Conservation (phyloP, 2,888 invertebrate genomes). For the Macrostomum cliftonense region DNA sequence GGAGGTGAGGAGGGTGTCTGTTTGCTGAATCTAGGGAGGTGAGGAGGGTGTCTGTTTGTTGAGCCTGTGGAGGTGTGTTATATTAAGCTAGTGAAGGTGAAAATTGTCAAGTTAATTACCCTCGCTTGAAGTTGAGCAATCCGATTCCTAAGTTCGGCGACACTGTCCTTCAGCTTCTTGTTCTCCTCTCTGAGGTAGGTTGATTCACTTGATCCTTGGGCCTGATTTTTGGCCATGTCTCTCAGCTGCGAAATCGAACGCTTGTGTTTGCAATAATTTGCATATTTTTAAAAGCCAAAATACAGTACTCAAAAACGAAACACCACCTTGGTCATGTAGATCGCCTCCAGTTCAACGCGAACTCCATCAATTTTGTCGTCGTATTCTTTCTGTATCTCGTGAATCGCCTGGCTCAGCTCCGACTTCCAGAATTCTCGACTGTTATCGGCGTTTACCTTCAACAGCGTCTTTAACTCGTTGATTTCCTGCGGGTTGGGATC, state of each 20-base stretch:
- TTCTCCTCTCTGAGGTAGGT: conserved; percentile 38
- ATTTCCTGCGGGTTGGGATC: conserved; percentile 27
- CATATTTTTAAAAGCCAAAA: no score
- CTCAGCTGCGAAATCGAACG: no score
- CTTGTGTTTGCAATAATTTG: no score
- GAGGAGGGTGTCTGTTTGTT: no score
- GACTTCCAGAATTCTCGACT: conserved; percentile 43
- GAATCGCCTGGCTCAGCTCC: conserved; percentile 40
- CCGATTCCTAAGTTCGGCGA: conserved; percentile 37
- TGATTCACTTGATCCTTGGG: conserved; percentile 26
- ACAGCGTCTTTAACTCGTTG: conserved; percentile 40
- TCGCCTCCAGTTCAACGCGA: conserved; percentile 39
- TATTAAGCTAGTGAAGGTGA: no score
- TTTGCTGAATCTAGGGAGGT: no score
- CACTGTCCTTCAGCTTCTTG: conserved; percentile 33
- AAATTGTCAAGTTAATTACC: conserved; percentile 18
- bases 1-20: no score
- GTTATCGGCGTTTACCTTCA: conserved; percentile 40
- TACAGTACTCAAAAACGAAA: conserved; percentile 23
- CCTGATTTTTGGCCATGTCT: no score
- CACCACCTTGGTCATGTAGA: conserved; percentile 43
- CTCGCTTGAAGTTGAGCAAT: conserved; percentile 40
- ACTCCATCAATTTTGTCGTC: conserved; percentile 38
- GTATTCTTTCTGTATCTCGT: conserved; percentile 42
- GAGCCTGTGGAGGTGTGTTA: no score